Evolutionary conservation across 2,113 vertebrate species (phyloP), one percentile per base, ranked within the genome.

Genomic region (Bettongia penicillata): DNA sequence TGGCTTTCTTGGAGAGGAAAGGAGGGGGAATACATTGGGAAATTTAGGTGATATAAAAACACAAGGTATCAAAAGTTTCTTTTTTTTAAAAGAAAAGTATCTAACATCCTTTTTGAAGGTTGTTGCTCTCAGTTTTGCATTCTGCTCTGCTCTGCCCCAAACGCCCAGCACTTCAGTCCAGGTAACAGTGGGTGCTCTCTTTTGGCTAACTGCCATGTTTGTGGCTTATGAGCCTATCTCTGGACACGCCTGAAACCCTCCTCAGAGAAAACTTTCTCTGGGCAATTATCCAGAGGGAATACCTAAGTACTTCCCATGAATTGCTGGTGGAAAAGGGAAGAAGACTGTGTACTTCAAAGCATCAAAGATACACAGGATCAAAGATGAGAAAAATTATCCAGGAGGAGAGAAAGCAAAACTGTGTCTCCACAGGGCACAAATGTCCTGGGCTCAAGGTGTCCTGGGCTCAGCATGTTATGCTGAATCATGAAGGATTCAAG

Each of bases 151-250:
- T n/a, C 57, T 77, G 61, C 90, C 43, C 51, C 24, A 50, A 68
- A 94, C 37, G 16, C 84, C 24, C 16, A 51, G 61, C 91, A 52
- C 94, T 84, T 3, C 52, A 77, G 5, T 51, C 28, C 91, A 25
- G 28, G 37, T 43, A 43, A 84, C 68, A 84, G 93, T 23, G 93
- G 90, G 43, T 37, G 3, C 24, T 93, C 23, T 94, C 49, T 92
- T 93, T 53, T 51, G 90, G 84, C 57, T 92, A 90, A 77, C 9
- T 93, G 47, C 24, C 91, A 50, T 94, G 53, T 94, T 96, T 96
- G 90, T 94, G 93, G 91, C 91, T 47, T 94, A 93, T 95, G 97
- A 97, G 93, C 94, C n/a, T 96, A 96, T 68, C 51, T 93, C 93
- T 94, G 53, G 53, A 89, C 94, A 61, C 0, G 12, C 77, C 50